phyloP scores from a whole-genome alignment of 2,113 vertebrate genomes.

The Peromyscus leucopus region DNA sequence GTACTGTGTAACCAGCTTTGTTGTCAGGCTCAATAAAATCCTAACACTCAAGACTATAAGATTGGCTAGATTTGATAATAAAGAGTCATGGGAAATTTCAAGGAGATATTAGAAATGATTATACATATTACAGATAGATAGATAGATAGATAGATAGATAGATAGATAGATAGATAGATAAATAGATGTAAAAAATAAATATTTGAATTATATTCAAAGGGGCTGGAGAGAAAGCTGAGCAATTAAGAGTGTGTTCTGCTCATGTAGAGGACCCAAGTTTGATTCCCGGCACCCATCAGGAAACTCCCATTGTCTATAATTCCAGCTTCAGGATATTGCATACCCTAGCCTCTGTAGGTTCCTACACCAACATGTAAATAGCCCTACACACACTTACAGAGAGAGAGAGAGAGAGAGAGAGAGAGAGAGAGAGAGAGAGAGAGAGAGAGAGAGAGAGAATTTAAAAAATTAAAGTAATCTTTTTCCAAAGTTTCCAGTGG shows the following conservation, averaged over 20 bases:
- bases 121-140: too few relatives aligned
- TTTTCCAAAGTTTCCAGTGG: neutral
- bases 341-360: neutral
- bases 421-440: neutral
- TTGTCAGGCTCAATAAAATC: conserved; percentile 20
- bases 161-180: too few relatives aligned
- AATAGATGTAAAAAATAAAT: neutral
- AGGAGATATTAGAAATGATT: neutral
- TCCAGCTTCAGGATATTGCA: neutral
- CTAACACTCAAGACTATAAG: neutral
- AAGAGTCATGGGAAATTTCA: neutral
- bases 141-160: too few relatives aligned
- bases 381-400: rapidly evolving
- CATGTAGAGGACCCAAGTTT: neutral
- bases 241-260: neutral
- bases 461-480: neutral
- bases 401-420: neutral
- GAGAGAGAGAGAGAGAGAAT: neutral
- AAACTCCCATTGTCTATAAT: neutral
- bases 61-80: conserved; percentile 16
- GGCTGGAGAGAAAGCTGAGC: too few relatives aligned
- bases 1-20: neutral
- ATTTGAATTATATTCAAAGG: neutral
- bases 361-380: neutral
- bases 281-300: rapidly evolving